These are phyloP conservation scores for Empidonax alnorum DNA, from an alignment of 2,113 vertebrate genomes.

Conservation along the genomic window DNA sequence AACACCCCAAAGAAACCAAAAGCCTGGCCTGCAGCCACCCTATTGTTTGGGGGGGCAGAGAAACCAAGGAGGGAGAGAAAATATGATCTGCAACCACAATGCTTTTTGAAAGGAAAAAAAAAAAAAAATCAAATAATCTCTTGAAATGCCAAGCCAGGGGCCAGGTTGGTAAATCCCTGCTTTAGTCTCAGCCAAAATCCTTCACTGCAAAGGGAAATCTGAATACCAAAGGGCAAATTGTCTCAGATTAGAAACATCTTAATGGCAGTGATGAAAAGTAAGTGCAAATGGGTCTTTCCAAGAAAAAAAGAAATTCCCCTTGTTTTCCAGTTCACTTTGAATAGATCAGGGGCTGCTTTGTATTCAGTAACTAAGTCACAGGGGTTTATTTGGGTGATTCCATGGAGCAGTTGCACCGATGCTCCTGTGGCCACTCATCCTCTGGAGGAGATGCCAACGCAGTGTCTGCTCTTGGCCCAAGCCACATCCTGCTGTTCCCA, in stretches of 20 bases:
- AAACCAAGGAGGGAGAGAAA: background rate
- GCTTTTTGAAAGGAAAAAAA: background rate
- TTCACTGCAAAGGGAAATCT: background rate
- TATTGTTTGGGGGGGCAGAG: background rate
- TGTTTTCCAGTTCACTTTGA: background rate
- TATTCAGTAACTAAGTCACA: background rate
- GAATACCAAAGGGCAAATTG: background rate
- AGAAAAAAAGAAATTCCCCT: background rate
- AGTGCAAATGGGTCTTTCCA: background rate
- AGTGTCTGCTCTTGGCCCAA: background rate
- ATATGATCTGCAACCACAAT: background rate
- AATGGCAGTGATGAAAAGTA: background rate
- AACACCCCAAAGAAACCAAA: background rate
- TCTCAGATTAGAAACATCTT: background rate
- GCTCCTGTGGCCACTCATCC: background rate
- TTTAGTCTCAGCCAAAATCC: background rate
- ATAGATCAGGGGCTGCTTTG: background rate
- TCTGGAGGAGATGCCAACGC: background rate
- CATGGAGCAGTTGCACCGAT: background rate
- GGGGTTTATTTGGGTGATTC: background rate
- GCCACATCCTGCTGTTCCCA: background rate
- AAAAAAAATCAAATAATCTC: background rate
- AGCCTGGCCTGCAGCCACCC: background rate
- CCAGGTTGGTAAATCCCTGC: constrained; percentile 9
- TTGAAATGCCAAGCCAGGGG: background rate